phyloP scores from a whole-genome alignment of 1,140 invertebrate species.

The Arctopsyche grandis region DNA sequence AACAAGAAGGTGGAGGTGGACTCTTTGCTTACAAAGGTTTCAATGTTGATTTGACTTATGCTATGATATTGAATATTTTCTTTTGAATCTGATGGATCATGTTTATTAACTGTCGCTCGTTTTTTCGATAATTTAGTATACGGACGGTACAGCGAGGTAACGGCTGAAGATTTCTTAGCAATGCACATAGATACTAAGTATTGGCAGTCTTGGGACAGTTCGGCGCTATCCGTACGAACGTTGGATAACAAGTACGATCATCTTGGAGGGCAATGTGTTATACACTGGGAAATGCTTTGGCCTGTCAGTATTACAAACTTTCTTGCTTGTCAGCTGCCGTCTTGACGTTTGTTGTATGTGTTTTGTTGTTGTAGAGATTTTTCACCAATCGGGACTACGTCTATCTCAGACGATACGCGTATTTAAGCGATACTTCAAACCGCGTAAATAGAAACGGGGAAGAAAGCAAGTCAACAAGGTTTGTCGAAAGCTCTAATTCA shows the following conservation, averaged over 20 bases:
- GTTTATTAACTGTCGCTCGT: not conserved
- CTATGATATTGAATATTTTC: not conserved
- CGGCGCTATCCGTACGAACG: slow-evolving; percentile 76
- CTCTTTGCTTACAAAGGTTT: slow-evolving; percentile 83
- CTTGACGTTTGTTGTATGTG: slow-evolving; percentile 9
- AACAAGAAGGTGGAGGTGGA: slow-evolving; percentile 71
- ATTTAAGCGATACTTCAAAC: slow-evolving; percentile 25
- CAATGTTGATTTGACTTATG: not conserved
- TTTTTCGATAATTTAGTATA: slow-evolving; percentile 69
- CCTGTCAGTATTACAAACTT: slow-evolving; percentile 69
- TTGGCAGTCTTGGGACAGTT: slow-evolving; percentile 82
- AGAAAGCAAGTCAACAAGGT: not conserved
- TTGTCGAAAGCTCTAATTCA: not conserved
- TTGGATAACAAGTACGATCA: slow-evolving; percentile 72
- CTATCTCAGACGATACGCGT: slow-evolving; percentile 76
- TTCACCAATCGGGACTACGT: slow-evolving; percentile 90
- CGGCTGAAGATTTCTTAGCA: slow-evolving; percentile 81
- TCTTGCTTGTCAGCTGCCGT: not conserved
- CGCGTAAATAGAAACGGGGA: not conserved
- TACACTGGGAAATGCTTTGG: slow-evolving; percentile 91
- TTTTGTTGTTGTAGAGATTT: slow-evolving; percentile 68
- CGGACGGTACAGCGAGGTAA: slow-evolving; percentile 81
- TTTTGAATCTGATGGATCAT: too few species aligned
- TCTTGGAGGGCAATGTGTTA: slow-evolving; percentile 73
- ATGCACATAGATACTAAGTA: slow-evolving; percentile 84